Base-by-base conservation (phyloP, 2,888 invertebrate genomes). In the Salpingus planirostris region DNA sequence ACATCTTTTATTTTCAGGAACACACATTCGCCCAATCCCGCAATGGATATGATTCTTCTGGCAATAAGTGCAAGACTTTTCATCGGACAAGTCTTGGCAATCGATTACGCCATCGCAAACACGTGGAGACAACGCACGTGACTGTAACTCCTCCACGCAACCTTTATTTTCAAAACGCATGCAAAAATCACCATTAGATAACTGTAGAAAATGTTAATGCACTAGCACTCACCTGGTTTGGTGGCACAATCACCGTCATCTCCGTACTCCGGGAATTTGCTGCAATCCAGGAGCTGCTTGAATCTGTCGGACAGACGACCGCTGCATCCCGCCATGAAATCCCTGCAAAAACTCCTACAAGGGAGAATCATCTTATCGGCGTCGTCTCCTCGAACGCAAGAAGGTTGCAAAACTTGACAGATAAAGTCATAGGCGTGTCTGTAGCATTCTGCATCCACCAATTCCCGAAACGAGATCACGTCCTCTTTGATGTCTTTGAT, bases 381-480 rank as follows among this genome's bases (percentile, higher is more conserved):
- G 1, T 64, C 59, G 2, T 57, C 55, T 7, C 61, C 62, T 8
- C 54, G 52, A 13, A 57, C 40, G 57, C 91, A 91, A 0, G 79
- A 74, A 0, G 91, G 90, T 59, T 91, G 91, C 25, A 91, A 66
- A 39, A 88, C 71, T 53, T 85, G 82, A 54, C 92, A 92, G 3
- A 92, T 78, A 55, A 91, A 90, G 54, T 92, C 89, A 65, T 86
- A 87, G 1, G 91, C 88, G 47, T 86, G 73, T 42, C 81, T 73
- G 51, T 87, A 90, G 60, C 92, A 92, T 63, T 91, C 90, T 1
- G 87, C 87, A 58, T 91, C 91, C 4, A 91, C 80, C n/a, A 91
- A 66, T 59, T 85, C 88, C 38, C 86, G 77, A 57, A 85, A 89
- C 0, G 83, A 74, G 26, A 89, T 87, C 11, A 90, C 73, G 58